Conservation (phyloP, 2,797 vertebrate species). For the Taeniopygia guttata region DNA sequence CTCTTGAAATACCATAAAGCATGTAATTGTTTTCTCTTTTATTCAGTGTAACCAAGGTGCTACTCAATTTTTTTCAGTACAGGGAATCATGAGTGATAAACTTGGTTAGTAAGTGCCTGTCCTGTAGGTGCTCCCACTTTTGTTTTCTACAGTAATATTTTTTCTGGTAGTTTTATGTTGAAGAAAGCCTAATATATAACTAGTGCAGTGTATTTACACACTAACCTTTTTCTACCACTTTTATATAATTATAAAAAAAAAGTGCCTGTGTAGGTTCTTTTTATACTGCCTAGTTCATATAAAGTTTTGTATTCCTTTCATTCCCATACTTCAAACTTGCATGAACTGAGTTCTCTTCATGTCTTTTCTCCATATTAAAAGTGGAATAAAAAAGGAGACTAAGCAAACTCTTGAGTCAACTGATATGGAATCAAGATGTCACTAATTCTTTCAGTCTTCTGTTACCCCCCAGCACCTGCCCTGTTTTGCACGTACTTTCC, state of each 20-base stretch:
- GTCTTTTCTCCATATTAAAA: background rate
- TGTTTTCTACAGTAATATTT: background rate
- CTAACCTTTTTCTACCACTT: background rate
- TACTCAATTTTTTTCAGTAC: background rate
- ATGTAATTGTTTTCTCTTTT: background rate
- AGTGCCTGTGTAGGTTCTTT: background rate
- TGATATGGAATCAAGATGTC: background rate
- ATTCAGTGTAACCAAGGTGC: background rate
- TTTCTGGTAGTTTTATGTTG: background rate
- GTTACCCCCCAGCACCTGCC: background rate
- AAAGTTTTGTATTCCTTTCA: background rate
- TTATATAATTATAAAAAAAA: background rate
- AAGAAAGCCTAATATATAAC: background rate
- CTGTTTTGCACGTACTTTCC: background rate
- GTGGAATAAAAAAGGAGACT: background rate
- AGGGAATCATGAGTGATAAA: background rate
- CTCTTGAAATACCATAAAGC: background rate
- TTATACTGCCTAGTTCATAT: background rate
- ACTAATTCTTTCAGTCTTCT: background rate
- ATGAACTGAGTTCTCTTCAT: background rate
- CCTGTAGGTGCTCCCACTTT: background rate
- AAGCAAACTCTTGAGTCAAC: background rate
- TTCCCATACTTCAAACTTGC: background rate
- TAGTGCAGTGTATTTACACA: background rate
- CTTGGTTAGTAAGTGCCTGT: background rate